Evolutionary conservation across 2,888 invertebrate genomes (phyloP).

Genomic region (Acleris holmiana): DNA sequence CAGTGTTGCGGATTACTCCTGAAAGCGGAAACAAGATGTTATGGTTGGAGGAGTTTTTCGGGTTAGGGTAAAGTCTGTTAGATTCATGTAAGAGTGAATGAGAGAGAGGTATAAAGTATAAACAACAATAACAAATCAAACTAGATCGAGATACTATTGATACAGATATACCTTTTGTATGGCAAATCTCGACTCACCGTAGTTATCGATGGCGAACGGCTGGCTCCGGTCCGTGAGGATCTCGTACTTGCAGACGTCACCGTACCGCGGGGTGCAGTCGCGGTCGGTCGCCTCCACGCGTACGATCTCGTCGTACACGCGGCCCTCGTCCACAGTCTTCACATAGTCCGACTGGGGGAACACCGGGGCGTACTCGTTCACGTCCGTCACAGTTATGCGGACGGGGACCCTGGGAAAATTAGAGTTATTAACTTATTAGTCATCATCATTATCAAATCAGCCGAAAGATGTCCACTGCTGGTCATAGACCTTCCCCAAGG

Average conservation of each 20-base stretch:
- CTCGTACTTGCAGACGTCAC: constrained; percentile 98
- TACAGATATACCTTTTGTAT: too few species aligned
- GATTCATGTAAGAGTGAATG: too few species aligned
- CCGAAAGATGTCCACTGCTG: too few species aligned
- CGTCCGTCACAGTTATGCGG: constrained; percentile 97
- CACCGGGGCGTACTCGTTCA: constrained; percentile 97
- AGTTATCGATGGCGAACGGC: constrained; percentile 95
- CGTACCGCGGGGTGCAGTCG: constrained; percentile 97
- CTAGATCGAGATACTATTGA: too few species aligned
- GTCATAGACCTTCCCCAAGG: too few species aligned
- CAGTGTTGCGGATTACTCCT: constrained; percentile 96
- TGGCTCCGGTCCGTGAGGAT: constrained; percentile 89
- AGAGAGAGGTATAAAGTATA: too few species aligned
- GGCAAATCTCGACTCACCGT: constrained; percentile 86
- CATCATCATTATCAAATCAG: too few species aligned
- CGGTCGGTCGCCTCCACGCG: constrained; percentile 96
- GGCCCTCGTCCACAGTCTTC: constrained; percentile 94
- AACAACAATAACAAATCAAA: too few species aligned
- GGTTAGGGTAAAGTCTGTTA: too few species aligned
- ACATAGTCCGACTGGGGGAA: constrained; percentile 96
- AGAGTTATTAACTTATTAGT: not conserved
- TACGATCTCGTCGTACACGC: constrained; percentile 94
- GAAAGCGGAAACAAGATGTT: constrained; percentile 35
- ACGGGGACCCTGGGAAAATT: constrained; percentile 90
- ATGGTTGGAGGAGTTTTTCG: too few species aligned